These are phyloP conservation scores for Sigmodon hispidus DNA, from an alignment of 2,113 vertebrate genomes.

Conservation along the genomic window DNA sequence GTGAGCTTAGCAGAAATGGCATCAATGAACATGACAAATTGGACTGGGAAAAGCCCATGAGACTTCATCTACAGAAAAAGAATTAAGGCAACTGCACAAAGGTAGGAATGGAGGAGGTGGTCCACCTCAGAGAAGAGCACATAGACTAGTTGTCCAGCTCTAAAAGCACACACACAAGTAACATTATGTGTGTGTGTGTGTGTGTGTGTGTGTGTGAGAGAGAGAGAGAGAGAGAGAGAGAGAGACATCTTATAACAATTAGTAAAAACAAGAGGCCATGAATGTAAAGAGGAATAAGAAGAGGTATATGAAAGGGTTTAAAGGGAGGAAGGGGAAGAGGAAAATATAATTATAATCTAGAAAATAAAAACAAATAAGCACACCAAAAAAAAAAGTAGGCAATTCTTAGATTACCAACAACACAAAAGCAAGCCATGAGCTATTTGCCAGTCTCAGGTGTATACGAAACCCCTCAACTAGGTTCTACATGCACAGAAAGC, in stretches of 20 bases:
- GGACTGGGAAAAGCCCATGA: neutral
- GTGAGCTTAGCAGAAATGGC: neutral
- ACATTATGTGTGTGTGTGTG: neutral
- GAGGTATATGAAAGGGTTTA: neutral
- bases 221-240: no score
- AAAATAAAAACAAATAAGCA: neutral
- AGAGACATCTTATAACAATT: neutral
- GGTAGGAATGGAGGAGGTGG: no score
- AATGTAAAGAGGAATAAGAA: neutral
- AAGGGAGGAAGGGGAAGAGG: neutral
- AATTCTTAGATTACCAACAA: neutral
- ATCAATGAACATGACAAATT: neutral
- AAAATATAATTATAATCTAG: neutral
- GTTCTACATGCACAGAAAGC: neutral
- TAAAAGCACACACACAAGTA: neutral
- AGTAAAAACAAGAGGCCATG: neutral
- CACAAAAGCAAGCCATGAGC: neutral
- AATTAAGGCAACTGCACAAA: neutral
- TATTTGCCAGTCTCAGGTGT: neutral
- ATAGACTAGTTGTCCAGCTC: neutral
- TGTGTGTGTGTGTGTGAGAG: neutral
- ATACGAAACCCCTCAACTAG: neutral
- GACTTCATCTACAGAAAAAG: no score
- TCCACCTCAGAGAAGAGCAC: neutral
- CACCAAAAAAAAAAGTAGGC: neutral